Evolutionary conservation across 2,797 vertebrate genomes (phyloP), one percentile per base, ranked within the genome.

Genomic region (Cheirogaleus major): DNA sequence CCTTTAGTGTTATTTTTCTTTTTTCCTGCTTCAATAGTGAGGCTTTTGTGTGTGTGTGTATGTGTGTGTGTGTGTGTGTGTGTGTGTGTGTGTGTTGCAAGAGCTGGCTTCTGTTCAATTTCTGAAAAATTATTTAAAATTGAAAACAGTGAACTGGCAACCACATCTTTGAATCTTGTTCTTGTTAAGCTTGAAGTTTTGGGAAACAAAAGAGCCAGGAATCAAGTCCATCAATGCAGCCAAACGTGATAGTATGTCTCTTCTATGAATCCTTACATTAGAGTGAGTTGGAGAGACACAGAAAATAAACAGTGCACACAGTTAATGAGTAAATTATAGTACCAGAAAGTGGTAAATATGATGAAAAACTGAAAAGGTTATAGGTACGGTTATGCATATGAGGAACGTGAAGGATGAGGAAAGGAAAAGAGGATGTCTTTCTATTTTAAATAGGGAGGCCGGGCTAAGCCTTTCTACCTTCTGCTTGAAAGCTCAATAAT

Each of bases 101-200:
- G 94, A 97, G 50, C 59, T 93, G 96, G 80, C 76, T 91, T 89
- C 89, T 92, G 72, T 69, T 96, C 96, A 84, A 17, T 94, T 97
- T 88, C 70, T 35, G 78, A 87, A 95, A 94, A 61, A 78, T 41
- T 76, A 82, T 91, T 95, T 91, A 81, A 82, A 95, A 91, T 81
- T 75, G 43, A 78, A 86, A 75, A 75, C 69, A 82, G 55, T 75
- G 82, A 91, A 76, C 70, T 91, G 79, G 88, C 50, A 96, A 80
- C 27, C 78, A 95, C 87, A 81, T 84, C 78, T 93, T 70, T 93
- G 75, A 97, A 88, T 76, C 25, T 32, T 97, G 70, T 91, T 87
- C 83, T 96, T 95, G 81, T 95, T 84, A 95, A 97, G 50, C 57
- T 79, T 93, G 55, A 97, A 85, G 59, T 96, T 97, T 97, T 91